phyloP scores from a whole-genome alignment of 2,888 invertebrate genomes.

The Lithosia quadra region DNA sequence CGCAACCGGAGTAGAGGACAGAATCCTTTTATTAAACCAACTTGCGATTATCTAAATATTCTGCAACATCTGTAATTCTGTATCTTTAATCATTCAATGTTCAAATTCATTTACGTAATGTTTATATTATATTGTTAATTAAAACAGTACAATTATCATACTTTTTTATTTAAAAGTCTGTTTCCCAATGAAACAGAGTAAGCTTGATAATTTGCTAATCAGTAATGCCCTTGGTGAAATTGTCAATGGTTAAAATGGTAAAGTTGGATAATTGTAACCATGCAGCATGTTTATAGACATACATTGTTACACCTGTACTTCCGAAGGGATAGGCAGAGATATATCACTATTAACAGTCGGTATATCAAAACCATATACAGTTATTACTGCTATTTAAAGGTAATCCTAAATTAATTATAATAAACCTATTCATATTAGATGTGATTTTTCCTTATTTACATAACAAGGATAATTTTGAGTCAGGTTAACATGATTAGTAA shows the following conservation, averaged over 20 bases:
- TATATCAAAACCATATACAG: neutral
- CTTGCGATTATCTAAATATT: neutral
- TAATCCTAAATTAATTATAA: neutral
- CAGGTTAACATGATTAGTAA: neutral
- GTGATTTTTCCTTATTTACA: neutral
- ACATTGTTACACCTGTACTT: neutral
- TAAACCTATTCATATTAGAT: neutral
- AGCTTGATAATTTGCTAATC: constrained; percentile 9
- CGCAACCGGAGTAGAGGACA: no score
- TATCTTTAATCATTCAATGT: no score
- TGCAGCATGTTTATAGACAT: neutral
- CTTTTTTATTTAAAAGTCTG: neutral
- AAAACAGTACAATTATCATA: neutral
- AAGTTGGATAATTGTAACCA: neutral
- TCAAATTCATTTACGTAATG: neutral
- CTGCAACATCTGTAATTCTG: no score
- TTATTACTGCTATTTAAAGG: neutral
- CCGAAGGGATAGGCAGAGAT: no score
- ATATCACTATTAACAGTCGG: no score
- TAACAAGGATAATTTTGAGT: neutral
- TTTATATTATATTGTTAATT: neutral
- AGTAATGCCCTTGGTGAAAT: constrained; percentile 10
- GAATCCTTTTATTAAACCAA: neutral
- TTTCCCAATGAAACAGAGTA: neutral
- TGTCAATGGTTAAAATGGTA: neutral